Evolutionary conservation across 2,888 invertebrate genomes (phyloP), one percentile per base, ranked within the genome.

Genomic region (Nephrotoma appendiculata): DNA sequence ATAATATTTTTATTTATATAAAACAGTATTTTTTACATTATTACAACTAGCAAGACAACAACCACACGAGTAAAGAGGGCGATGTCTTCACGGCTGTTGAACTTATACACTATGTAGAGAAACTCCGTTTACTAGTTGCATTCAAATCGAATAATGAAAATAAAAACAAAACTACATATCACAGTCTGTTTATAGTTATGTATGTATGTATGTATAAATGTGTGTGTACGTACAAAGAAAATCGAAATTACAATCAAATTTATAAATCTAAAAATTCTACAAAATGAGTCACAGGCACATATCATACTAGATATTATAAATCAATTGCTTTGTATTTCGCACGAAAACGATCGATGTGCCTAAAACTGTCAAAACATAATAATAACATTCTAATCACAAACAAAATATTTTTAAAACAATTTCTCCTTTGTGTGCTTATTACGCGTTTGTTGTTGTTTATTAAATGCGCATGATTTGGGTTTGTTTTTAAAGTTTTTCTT

Each of bases 1-100:
- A 48, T 48, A 12, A 31, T 48, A 48, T 48, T 12, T 48, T 12
- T 48, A 12, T 48, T 31, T 71, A 71, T 71, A 52, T 52, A 15
- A 52, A 52, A 52, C 19, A 71, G 71, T 71, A 48, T 48, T 48
- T 71, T 71, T 71, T 71, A 71, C 71, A 71, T 71, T 71, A 57
- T 71, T 31, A 48, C n/a, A n/a, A 84, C n/a, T 42, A 43, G 84
- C 43, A 84, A 84, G 15, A 42, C 84, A 84, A 84, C 84, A 84
- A 84, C 84, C 41, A 84, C 84, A 84, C n/a, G 43, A 71, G 71
- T 71, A 71, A 71, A 87, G 87, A 87, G 87, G 87, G 85, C 87
- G 87, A 87, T 87, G 87, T 83, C 86, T 86, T 86, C 87, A 86
- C 87, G 87, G 87, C 86, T 87, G 86, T 87, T 86, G 86, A 86